phyloP scores from a whole-genome alignment of 2,113 vertebrate genomes.

The Bungarus multicinctus region DNA sequence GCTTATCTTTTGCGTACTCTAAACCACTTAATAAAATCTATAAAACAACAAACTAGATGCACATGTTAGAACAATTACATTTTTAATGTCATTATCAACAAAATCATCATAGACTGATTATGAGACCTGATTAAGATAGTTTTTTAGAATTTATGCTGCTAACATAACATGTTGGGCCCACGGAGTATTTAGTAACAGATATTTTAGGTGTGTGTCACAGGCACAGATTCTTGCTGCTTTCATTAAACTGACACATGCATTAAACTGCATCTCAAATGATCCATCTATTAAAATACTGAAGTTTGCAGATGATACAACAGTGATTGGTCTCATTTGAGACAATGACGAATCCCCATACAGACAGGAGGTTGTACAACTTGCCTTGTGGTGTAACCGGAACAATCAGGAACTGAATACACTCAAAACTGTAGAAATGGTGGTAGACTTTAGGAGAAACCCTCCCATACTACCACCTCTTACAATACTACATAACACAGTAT shows the following conservation, averaged over 20 bases:
- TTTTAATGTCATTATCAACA: not conserved
- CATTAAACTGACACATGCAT: not conserved
- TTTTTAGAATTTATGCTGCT: not conserved
- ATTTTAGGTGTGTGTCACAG: not conserved
- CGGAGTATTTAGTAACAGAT: not conserved
- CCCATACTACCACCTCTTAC: too few relatives aligned
- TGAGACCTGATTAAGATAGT: not conserved
- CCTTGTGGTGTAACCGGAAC: too few relatives aligned
- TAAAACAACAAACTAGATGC: not conserved
- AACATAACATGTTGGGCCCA: not conserved
- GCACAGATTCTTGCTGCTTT: not conserved
- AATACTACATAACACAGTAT: too few relatives aligned
- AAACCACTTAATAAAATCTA: not conserved
- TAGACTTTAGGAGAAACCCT: too few relatives aligned
- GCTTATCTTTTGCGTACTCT: constrained; percentile 2
- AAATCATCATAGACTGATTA: not conserved
- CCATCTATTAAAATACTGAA: too few relatives aligned
- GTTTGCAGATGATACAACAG: too few relatives aligned
- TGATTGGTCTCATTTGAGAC: too few relatives aligned
- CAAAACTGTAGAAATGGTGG: too few relatives aligned
- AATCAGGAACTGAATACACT: too few relatives aligned
- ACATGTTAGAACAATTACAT: not conserved
- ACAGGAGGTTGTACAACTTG: too few relatives aligned
- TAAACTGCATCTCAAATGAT: too few relatives aligned
- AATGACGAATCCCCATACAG: too few relatives aligned